Base-by-base conservation (phyloP, 2,888 invertebrate species). In the Nymphalis c-album region DNA sequence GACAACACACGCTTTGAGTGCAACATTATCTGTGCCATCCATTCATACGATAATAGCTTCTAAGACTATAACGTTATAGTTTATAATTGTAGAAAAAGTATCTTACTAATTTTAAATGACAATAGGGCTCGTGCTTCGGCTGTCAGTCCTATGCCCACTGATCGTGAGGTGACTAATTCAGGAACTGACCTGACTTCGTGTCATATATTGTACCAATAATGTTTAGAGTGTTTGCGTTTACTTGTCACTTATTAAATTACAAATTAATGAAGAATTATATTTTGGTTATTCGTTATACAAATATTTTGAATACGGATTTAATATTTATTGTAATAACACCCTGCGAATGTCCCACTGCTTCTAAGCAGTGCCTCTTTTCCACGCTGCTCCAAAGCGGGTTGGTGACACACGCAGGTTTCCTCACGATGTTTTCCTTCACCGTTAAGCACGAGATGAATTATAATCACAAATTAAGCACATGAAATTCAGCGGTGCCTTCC, bases 91-190 rank as follows among this genome's bases (percentile, higher is more conserved):
- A 0, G 60, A 0, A 63, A 48, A 46, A 10, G 53, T 64, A 59
- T 17, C 53, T 72, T 71, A 69, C 70, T 64, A 58, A 67, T 68
- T 65, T 55, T 64, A 70, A 69, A 73, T 73, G 71, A 75, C 73
- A 70, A 72, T 74, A 60, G 68, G 65, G 69, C 71, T 75, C 74
- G 73, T 68, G 74, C 72, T 71, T 76, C 70, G 75, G 73, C 70
- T 78, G 81, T 83, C 82, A 84, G 78, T 73, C 75, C 74, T 71
- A 71, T 74, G 73, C 74, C 74, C 72, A 77, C 73, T 74, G 76
- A 75, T 75, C 78, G 77, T 78, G 78, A 80, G 77, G 78, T 80
- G 80, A 84, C 82, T 83, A 83, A 85, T 85, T 81, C 79, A 78
- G 79, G 70, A 74, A 76, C 77, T 80, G 80, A 81, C 79, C 80